These are phyloP conservation scores for Sicus ferrugineus DNA, from an alignment of 2,888 invertebrate species.

Conservation along the genomic window DNA sequence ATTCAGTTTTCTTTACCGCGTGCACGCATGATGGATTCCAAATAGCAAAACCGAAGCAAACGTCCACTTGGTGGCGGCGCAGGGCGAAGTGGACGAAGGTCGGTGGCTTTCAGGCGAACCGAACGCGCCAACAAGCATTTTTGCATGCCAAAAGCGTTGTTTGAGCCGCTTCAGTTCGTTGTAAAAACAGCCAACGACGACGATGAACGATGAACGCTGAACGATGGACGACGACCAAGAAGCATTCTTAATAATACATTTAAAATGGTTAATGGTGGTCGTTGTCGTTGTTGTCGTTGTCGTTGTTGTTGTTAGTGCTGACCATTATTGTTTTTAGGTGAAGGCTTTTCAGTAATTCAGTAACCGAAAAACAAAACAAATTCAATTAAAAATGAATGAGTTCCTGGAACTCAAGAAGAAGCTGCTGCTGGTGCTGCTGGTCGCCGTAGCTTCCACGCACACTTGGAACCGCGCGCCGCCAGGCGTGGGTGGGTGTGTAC, in stretches of 20 bases:
- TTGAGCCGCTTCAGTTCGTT: background rate
- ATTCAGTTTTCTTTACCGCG: background rate
- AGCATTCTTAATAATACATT: background rate
- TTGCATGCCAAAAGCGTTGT: conserved; percentile 17
- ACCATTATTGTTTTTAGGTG: conserved; percentile 26
- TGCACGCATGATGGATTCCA: background rate
- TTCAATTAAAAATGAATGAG: conserved; percentile 11
- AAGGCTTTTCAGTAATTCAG: conserved; percentile 17
- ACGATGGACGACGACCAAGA: too few relatives aligned
- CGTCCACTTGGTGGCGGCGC: background rate
- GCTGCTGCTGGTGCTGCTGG: background rate
- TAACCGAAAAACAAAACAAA: background rate
- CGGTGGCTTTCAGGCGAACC: conserved; percentile 20
- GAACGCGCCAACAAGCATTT: background rate
- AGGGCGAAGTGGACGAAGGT: background rate
- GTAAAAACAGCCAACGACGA: background rate
- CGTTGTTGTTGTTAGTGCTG: background rate
- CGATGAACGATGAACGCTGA: too few relatives aligned
- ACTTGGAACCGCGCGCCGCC: too few relatives aligned
- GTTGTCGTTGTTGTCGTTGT: background rate
- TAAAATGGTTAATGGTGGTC: background rate
- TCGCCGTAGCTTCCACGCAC: background rate
- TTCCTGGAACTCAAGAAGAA: conserved; percentile 17
- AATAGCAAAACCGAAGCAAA: background rate
- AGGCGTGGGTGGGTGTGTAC: conserved; percentile 15